These are phyloP conservation scores for Drosophila malerkotliana DNA, from an alignment of 1,140 invertebrate genomes.

Conservation along the genomic window DNA sequence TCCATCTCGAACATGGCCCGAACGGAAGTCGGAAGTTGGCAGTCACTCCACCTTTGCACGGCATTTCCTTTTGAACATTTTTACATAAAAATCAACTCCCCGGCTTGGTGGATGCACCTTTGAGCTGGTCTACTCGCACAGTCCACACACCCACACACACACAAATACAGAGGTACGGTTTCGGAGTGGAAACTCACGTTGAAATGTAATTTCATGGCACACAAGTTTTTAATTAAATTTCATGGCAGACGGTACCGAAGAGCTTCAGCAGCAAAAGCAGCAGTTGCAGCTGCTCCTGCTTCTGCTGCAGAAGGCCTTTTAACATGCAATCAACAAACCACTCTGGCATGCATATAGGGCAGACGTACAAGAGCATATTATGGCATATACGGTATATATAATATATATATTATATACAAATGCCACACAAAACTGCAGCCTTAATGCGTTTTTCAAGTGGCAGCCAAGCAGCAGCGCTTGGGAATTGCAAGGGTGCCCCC, in stretches of 20 bases:
- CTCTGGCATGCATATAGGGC: conserved; percentile 77
- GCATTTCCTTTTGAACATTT: conserved; percentile 39
- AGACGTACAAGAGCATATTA: conserved; percentile 59
- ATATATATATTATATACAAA: conserved; percentile 62
- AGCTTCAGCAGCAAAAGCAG: conserved; percentile 23
- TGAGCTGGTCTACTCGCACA: conserved; percentile 30
- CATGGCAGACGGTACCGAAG: conserved; percentile 67
- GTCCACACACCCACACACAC: not conserved
- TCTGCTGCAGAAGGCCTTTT: conserved; percentile 59
- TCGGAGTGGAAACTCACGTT: conserved; percentile 62
- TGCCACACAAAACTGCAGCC: conserved; percentile 74
- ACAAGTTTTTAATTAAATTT: conserved; percentile 83
- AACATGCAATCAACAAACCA: conserved; percentile 82
- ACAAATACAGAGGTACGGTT: conserved; percentile 15
- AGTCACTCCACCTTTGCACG: conserved; percentile 42
- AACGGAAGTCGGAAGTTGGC: conserved; percentile 41
- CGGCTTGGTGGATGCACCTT: conserved; percentile 47
- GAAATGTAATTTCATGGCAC: conserved; percentile 83
- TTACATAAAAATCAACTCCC: conserved; percentile 65
- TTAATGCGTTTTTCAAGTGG: conserved; percentile 81
- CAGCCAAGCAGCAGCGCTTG: conserved; percentile 53
- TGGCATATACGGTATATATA: conserved; percentile 30
- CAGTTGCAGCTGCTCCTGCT: conserved; percentile 10
- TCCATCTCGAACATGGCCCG: conserved; percentile 55
- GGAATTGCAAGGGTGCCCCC: conserved; percentile 1